Conservation (phyloP, 1,140 invertebrate species). For the Papilio glaucus region DNA sequence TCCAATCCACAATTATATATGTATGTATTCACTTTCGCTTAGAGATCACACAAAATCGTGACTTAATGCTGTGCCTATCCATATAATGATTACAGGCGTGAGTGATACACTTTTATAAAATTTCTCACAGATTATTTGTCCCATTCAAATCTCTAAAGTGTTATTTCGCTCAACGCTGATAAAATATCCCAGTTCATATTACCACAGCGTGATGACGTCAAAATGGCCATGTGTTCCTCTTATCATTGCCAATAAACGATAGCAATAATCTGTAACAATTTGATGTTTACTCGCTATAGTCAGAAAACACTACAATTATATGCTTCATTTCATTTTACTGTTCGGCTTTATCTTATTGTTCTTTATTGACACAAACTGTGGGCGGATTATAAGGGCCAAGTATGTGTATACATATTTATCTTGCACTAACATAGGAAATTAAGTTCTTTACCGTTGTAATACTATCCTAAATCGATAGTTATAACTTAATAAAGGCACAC, state of each 20-base stretch:
- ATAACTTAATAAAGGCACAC: background rate
- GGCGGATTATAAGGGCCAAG: slow-evolving; percentile 49
- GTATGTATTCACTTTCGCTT: no score
- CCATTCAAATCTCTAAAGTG: background rate
- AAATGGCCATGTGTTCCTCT: slow-evolving; percentile 28
- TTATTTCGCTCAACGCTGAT: slow-evolving; percentile 6
- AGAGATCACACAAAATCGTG: no score
- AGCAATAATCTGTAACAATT: background rate
- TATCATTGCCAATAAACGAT: slow-evolving; percentile 5
- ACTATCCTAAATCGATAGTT: background rate
- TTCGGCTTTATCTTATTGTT: slow-evolving; percentile 33
- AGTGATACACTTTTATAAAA: background rate
- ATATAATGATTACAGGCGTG: no score
- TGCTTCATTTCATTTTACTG: slow-evolving; percentile 22
- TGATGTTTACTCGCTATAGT: slow-evolving; percentile 3
- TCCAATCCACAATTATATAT: no score
- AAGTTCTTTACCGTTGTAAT: slow-evolving; percentile 7
- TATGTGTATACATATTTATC: slow-evolving; percentile 12
- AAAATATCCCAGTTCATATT: slow-evolving; percentile 9
- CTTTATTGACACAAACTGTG: slow-evolving; percentile 48
- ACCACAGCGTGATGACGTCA: slow-evolving; percentile 24
- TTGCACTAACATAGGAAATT: slow-evolving; percentile 4
- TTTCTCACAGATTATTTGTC: background rate
- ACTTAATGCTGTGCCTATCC: no score
- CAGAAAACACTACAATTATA: slow-evolving; percentile 20